Base-by-base conservation (phyloP, 2,113 vertebrate genomes). In the Chiloscyllium plagiosum region DNA sequence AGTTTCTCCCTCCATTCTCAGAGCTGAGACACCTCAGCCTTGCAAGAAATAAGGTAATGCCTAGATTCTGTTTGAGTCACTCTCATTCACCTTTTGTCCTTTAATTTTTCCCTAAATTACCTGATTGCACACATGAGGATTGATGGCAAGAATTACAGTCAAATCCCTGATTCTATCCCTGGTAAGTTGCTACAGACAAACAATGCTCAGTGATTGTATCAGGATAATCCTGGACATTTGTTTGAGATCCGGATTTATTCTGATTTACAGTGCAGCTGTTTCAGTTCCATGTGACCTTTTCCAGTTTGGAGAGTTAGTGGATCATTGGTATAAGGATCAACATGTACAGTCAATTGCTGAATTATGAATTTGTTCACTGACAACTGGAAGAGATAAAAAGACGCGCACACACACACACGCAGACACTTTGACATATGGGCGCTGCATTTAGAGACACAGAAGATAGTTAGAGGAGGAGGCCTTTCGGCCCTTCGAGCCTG, bases 1-100 rank as follows among this genome's bases (percentile, higher is more conserved):
- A 96, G 0, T 96, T 97, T 66, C 70, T 94, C 56, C 96, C 97
- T 2, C 98, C 98, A 1, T 97, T 99, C 76, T 98, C 98, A n/a
- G 97, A 97, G 80, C 98, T 99, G 89, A 97, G 97, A 72, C 96
- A 93, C 96, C 98, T 99, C 95, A 98, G 97, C 97, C 96, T 99
- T 97, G 98, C 98, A 80, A 96, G 98, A 96, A 99, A 98, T 97
- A 98, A 98, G 98, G 99, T 99, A 94, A 50, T 96, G 96, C 5
- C 37, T 70, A 47, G 13, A 65, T 92, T 92, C 87, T 13, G 7
- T 1, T 17, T 92, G 56, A 4, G 19, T 37, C 13, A 20, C 19
- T 19, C 37, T 83, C 80, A 83, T 19, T 19, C 3, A 47, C 80
- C 17, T 17, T 22, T 22, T n/a, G 2, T 47, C 37, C 80, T 83